phyloP scores from a whole-genome alignment of 2,888 invertebrate species.

The Euclidia mi region DNA sequence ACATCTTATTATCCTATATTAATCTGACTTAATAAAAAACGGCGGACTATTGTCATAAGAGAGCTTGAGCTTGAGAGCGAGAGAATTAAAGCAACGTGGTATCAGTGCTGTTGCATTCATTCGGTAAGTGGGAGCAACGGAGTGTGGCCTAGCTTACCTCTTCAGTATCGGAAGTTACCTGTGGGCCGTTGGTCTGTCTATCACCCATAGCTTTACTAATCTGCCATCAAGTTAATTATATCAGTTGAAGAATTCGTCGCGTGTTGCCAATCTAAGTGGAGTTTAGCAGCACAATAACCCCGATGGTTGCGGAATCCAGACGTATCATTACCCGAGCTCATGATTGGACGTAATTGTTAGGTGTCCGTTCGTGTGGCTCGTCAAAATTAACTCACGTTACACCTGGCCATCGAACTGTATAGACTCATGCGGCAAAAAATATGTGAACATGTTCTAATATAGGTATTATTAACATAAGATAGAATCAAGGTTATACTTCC shows the following conservation, averaged over 20 bases:
- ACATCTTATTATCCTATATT: background rate
- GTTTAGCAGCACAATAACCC: constrained; percentile 24
- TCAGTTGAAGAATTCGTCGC: constrained; percentile 33
- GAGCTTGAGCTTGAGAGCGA: no score
- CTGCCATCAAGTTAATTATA: constrained; percentile 3
- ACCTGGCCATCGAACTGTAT: constrained; percentile 41
- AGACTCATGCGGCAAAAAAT: background rate
- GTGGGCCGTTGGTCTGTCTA: no score
- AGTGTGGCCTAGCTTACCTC: no score
- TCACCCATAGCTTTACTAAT: background rate
- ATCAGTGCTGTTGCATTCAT: no score
- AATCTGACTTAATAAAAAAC: background rate
- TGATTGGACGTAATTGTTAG: constrained; percentile 41
- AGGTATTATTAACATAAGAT: no score
- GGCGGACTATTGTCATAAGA: no score
- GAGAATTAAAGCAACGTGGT: no score
- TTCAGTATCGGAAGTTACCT: no score
- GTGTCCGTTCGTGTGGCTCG: constrained; percentile 11
- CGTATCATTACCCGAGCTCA: constrained; percentile 44
- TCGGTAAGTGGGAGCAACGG: no score
- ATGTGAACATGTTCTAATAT: no score
- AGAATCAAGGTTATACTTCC: no score
- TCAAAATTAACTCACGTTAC: constrained; percentile 44
- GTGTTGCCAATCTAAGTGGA: constrained; percentile 31
- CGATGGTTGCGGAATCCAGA: constrained; percentile 24